Base-by-base conservation (phyloP, 2,113 vertebrate species). In the Leuciscus idus region DNA sequence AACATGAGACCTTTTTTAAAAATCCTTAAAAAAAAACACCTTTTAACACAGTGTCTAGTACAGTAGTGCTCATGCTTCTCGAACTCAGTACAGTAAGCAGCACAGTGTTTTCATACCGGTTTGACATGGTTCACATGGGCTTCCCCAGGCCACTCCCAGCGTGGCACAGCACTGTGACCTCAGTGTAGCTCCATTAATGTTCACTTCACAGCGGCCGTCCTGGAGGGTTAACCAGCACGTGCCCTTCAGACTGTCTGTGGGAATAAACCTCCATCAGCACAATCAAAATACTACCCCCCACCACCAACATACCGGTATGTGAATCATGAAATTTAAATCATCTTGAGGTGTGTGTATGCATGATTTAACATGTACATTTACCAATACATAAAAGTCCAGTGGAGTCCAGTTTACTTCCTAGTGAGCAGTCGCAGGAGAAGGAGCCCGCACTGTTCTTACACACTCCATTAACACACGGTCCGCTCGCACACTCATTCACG, bases 391-490 rank as follows among this genome's bases (percentile, higher is more conserved):
- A 93, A 77, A 96, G 88, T 79, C 95, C 94, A 1, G 95, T 95
- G 57, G 93, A 86, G 84, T 97, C 96, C 90, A 96, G 86, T 86
- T 95, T 96, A 91, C 95, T 96, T 90, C 95, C 93, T 23, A 94
- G 89, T 1, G 94, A 96, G 87, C 96, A 97, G 46, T 96, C 95
- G 85, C 96, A 97, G 61, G 55, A 89, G 90, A 96, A 97, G 5
- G 96, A 97, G 9, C 96, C 96, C 43, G 94, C 95, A 91, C 93
- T 96, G 93, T 97, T 97, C 90, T 94, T 95, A 91, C 96, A 97
- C 86, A 92, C 93, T 52, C 95, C 94, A 85, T 93, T 97, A 89
- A 94, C 92, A 93, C 96, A 97, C 0, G 96, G 96, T 70, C 89
- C 95, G 87, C 92, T 96, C 90, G 95, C 95, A 93, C 96, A 97